Evolutionary conservation across 1,140 invertebrate species (phyloP).

Genomic region (Cotesia chilonis): DNA sequence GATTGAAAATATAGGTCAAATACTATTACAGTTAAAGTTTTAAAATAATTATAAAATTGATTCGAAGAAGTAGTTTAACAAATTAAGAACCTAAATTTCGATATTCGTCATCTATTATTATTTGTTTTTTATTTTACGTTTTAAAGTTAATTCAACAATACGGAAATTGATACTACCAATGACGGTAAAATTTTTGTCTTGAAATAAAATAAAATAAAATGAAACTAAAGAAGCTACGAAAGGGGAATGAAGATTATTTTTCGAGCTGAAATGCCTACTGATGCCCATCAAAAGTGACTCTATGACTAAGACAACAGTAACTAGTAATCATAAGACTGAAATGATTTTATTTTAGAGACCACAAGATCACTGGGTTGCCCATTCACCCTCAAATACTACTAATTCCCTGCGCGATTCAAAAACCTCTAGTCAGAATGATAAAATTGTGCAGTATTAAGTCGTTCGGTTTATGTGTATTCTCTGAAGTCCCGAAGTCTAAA

Average conservation of each 20-base stretch:
- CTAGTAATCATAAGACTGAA: conserved; percentile 56
- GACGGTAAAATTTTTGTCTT: conserved; percentile 8
- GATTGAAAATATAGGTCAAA: no score
- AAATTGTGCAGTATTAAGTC: conserved; percentile 66
- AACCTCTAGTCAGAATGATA: conserved; percentile 58
- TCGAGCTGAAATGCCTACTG: conserved; percentile 15
- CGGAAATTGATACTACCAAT: conserved; percentile 33
- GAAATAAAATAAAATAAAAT: background rate
- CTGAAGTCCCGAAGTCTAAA: conserved; percentile 60
- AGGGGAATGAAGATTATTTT: conserved; percentile 14
- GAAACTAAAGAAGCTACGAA: no score
- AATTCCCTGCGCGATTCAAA: conserved; percentile 12
- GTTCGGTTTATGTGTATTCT: conserved; percentile 67
- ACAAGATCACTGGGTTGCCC: conserved; percentile 51
- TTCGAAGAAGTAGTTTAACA: conserved; percentile 27
- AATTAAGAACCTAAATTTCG: conserved; percentile 27
- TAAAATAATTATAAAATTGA: conserved; percentile 13
- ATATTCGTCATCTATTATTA: conserved; percentile 15
- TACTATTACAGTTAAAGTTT: no score
- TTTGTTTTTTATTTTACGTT: conserved; percentile 1
- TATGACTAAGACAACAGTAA: conserved; percentile 34
- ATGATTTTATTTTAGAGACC: conserved; percentile 66
- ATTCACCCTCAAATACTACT: no score
- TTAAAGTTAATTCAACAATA: conserved; percentile 23
- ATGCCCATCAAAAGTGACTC: conserved; percentile 33